Base-by-base conservation (phyloP, 2,113 vertebrate genomes). In the Leptobrachium ailaonicum region DNA sequence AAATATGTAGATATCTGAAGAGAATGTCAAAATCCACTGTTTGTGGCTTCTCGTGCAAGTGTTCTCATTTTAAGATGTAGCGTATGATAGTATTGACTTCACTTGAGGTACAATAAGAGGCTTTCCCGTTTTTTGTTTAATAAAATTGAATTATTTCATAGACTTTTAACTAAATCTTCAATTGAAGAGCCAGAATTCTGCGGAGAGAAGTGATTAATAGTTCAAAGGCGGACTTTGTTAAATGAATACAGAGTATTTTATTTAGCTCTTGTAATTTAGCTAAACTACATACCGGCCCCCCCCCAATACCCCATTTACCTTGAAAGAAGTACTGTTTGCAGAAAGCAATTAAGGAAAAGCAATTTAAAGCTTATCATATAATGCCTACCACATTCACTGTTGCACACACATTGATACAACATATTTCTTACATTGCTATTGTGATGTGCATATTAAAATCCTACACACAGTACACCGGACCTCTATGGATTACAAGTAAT, bases 131-230 rank as follows among this genome's bases (percentile, higher is more conserved):
- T 12, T 60, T 60, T 60, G 13, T 60, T 60, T 60, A 11, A 60
- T 60, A 2, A 4, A 60, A 7, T 60, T 8, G 2, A 12, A 12
- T 14, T 14, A 13, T 60, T 10, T 8, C 8, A 8, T 8, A 50
- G 47, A 50, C 47, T 4, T 60, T 60, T 60, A 12, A 60, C 10
- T 75, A 75, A 66, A 76, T 50, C 47, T 66, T 66, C 47, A 43
- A 14, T 10, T 66, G 20, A 14, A 53, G 10, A 41, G 44, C 44
- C 14, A n/a, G 20, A 47, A 47, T 44, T 11, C 60, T 44, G 1
- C 6, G 4, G 13, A 73, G 54, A 76, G 56, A 45, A 41, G 32
- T 50, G 62, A 76, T 76, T 66, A 66, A 54, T 76, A 67, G 44
- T 66, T 41, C 20, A 50, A 67, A 76, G 63, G 45, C 40, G 12